phyloP scores from a whole-genome alignment of 2,797 vertebrate species.

The Crax fasciolata region DNA sequence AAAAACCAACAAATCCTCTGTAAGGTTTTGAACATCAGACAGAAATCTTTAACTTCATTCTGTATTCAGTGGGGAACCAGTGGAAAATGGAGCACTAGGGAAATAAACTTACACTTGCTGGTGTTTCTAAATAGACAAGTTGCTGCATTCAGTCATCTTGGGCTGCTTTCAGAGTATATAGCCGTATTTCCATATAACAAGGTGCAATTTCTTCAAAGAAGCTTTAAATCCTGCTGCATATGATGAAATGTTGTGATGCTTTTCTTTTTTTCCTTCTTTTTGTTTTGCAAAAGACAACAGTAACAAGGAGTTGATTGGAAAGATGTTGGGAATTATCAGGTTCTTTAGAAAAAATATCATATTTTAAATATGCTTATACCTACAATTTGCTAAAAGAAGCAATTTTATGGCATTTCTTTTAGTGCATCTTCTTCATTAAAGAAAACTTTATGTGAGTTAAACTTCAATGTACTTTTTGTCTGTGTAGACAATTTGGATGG shows the following conservation, averaged over 20 bases:
- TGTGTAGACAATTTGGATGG: conserved; percentile 2
- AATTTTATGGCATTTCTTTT: conserved; percentile 13
- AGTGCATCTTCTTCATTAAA: conserved; percentile 2
- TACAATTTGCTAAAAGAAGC: conserved; percentile 3
- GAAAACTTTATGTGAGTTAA: conserved; percentile 8
- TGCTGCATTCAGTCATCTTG: conserved; percentile 42
- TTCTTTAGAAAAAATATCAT: not conserved
- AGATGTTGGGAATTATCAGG: conserved; percentile 7
- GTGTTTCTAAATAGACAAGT: conserved; percentile 41
- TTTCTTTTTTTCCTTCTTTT: conserved; percentile 57
- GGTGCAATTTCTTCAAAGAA: conserved; percentile 52
- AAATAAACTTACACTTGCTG: not conserved
- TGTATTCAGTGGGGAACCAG: conserved; percentile 23
- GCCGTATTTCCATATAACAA: conserved; percentile 66
- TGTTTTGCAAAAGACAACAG: conserved; percentile 5
- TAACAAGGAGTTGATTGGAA: conserved; percentile 26
- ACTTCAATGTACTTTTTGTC: conserved; percentile 34
- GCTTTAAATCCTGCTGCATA: conserved; percentile 44
- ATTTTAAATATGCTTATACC: not conserved
- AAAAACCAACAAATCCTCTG: not conserved
- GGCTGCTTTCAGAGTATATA: conserved; percentile 22
- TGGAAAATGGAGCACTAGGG: conserved; percentile 11
- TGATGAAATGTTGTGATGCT: conserved; percentile 32
- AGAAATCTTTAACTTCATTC: conserved; percentile 45
- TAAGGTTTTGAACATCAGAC: conserved; percentile 13